Base-by-base conservation (phyloP, 2,888 invertebrate genomes). In the Calliopum simillimum region DNA sequence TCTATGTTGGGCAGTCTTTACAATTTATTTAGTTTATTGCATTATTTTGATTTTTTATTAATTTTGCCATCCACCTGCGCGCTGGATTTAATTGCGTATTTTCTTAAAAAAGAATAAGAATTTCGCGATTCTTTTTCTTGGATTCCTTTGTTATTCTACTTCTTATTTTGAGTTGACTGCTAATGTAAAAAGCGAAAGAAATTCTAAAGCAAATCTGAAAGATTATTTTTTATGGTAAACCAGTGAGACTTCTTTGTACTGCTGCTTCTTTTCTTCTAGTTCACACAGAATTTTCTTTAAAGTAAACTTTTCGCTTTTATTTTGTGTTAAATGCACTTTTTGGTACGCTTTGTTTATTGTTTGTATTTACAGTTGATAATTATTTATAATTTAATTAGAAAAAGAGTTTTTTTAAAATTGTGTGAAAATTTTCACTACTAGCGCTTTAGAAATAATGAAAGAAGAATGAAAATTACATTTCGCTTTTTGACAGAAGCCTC, bases 201-300 rank as follows among this genome's bases (percentile, higher is more conserved):
- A 53, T 41, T 49, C 14, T 13, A 61, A 61, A 33, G 19, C 46
- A 49, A 59, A 67, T 23, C 25, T 19, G 19, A 25, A 53, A 67
- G 33, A 21, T n/a, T 47, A 56, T 58, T 46, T 58, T 58, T 67
- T 58, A 59, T 67, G 58, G 58, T 58, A 46, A 59, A 58, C 49
- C n/a, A 12, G 33, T 56, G 23, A 14, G 55, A 56, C 25, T 25
- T 43, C 21, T 14, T 44, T 16, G n/a, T n/a, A n/a, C n/a, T n/a
- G 33, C 16, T 49, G 25, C 63, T 58, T 23, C 56, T 58, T 33
- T 58, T 23, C 56, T 58, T 33, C 44, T 33, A 33, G 61, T 13
- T 61, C 65, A 55, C 55, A n/a, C 55, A 16, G 13, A 51, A 16
- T 51, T 51, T 19, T n/a, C 33, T 3, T 33, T 25, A 43, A 14